phyloP scores from a whole-genome alignment of 2,888 invertebrate genomes.

The Drosophila fungiperda region DNA sequence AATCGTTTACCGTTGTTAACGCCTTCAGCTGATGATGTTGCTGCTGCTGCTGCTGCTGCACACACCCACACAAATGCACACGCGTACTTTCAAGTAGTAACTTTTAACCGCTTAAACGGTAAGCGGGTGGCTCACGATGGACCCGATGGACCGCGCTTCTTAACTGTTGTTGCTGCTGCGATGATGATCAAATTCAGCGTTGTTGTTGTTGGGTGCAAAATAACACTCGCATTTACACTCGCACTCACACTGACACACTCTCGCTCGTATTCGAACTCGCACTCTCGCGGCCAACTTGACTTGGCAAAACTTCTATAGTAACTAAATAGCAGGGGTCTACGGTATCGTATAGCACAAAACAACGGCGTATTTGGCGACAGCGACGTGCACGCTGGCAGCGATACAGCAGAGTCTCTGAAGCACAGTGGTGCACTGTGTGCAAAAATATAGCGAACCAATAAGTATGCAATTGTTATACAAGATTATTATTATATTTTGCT shows the following conservation, averaged over 20 bases:
- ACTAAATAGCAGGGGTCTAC: conserved; percentile 78
- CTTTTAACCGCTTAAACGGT: conserved; percentile 4
- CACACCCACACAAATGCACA: conserved; percentile 1
- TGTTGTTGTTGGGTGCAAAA: conserved; percentile 42
- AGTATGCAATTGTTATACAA: neutral
- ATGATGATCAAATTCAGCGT: conserved; percentile 17
- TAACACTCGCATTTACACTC: conserved; percentile 28
- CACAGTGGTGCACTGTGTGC: conserved; percentile 31
- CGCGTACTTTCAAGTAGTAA: conserved; percentile 13
- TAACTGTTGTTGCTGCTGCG: conserved; percentile 38
- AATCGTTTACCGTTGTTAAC: conserved; percentile 7
- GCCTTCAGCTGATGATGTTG: conserved; percentile 16
- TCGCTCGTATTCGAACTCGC: conserved; percentile 25
- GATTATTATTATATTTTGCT: neutral
- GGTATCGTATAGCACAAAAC: conserved; percentile 78
- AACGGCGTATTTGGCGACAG: conserved; percentile 69
- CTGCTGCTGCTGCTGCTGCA: conserved; percentile 2
- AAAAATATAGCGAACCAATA: neutral
- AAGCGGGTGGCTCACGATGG: conserved; percentile 4
- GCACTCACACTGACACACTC: conserved; percentile 11
- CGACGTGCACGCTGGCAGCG: conserved; percentile 48
- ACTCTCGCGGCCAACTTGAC: conserved; percentile 71
- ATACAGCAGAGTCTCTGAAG: conserved; percentile 33
- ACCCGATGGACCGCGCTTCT: conserved; percentile 28
- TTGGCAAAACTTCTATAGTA: conserved; percentile 82